Base-by-base conservation (phyloP, 2,113 vertebrate species). In the Fregata magnificens region DNA sequence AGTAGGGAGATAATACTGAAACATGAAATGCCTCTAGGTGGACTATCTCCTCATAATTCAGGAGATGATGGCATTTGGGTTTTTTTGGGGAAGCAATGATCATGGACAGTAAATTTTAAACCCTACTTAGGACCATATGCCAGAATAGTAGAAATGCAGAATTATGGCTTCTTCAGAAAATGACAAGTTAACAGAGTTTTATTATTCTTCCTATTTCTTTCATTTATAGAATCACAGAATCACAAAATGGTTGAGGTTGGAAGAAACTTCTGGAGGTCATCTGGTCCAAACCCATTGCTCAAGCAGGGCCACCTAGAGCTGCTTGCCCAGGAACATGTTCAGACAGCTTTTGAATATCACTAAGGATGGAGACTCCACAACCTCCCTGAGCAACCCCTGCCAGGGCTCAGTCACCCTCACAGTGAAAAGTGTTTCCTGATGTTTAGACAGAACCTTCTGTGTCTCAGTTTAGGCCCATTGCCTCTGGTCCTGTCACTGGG, bases 281-380 rank as follows among this genome's bases (percentile, higher is more conserved):
- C 20, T 29, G 6, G 17, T 56, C 36, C n/a, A 88, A 45, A 6
- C 0, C 2, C 24, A 12, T 6, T 25, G 14, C 42, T 13, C 19
- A 38, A 45, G 31, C 6, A 78, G 16, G 28, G 17, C 1, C 14
- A 45, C 38, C 65, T n/a, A 42, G 2, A 28, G 26, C 19, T 49
- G 29, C 5, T 59, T 74, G 14, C 28, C 32, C n/a, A 38, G 58
- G 29, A 65, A 31, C 0, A 0, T 5, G 7, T n/a, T 38, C 26
- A 74, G 16, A 31, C 0, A 0, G 0, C 15, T 83, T 88, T 42
- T 50, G 13, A 63, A 20, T 40, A 59, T 29, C 0, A 0, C 12
- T 18, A 61, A 36, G 12, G 12, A 69, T 14, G 34, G 34, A 52
- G 17, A 61, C 8, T 42, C 16, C 14, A 47, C 17, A 76, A 36